Base-by-base conservation (phyloP, 64 coral and sea anemone genomes). In the Porites australiensis region DNA sequence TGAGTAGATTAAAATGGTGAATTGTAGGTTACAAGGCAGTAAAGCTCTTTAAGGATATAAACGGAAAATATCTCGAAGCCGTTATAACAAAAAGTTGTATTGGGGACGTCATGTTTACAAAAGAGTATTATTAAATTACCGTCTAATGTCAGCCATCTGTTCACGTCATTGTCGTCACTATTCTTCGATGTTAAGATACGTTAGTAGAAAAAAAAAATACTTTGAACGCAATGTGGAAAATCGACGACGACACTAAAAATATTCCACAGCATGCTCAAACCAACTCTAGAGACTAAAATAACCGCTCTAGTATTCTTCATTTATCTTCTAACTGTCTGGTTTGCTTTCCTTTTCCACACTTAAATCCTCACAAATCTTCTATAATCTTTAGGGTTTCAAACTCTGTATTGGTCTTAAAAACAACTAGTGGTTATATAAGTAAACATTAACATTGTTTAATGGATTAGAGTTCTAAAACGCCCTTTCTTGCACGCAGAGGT, bases 391-490 rank as follows among this genome's bases (percentile, higher is more conserved):
- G 13, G 61, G 8, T 47, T 65, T 84, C 45, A 84, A 84, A 84
- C 81, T 6, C 69, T 69, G 81, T 84, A 84, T 67, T 84, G 81
- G 81, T 84, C 81, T 64, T 68, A 53, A 68, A 84, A 84, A 84
- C 81, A 84, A 68, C 63, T 13, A 2, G 16, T 49, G 13, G 81
- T 22, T 68, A 84, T 84, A 69, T 64, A 65, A 45, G 48, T 63
- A 84, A 69, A 84, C 6, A 84, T 50, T 69, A 68, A 67, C 13
- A 84, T 84, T 84, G 81, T 52, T 84, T 4, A 64, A 8, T 67
- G 62, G 81, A 84, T 84, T 69, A 84, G 2, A 8, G 80, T 8
- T 6, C 8, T 51, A 20, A 47, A 15, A 84, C 19, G 3, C 23
- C 2, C 60, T 22, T 51, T 68, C 16, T 4, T 16, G 45, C 80